Conservation (phyloP, 2,888 invertebrate genomes). For the Tetropium fuscum region DNA sequence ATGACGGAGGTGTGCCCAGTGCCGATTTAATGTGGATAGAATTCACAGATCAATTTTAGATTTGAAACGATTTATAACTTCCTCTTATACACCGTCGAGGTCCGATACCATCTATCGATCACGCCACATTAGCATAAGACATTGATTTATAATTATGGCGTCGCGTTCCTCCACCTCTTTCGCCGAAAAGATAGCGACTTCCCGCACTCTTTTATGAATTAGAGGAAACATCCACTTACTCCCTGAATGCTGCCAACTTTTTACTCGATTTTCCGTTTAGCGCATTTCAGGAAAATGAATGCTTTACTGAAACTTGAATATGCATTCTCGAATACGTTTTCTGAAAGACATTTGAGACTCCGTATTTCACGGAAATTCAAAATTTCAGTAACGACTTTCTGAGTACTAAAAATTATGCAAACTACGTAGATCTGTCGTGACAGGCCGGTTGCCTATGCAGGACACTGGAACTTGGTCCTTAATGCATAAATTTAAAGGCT, state of each 20-base stretch:
- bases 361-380: too few relatives aligned
- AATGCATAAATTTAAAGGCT: too few relatives aligned
- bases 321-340: too few relatives aligned
- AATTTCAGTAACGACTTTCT: too few relatives aligned
- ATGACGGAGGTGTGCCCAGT: slow-evolving; percentile 61
- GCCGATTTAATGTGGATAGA: slow-evolving; percentile 64
- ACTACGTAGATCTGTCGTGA: too few relatives aligned
- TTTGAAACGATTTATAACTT: slow-evolving; percentile 67
- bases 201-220: slow-evolving; percentile 49
- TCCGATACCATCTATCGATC: slow-evolving; percentile 65
- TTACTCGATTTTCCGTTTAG: slow-evolving; percentile 11
- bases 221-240: slow-evolving; percentile 48
- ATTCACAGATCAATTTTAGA: slow-evolving; percentile 67
- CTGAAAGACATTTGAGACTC: too few relatives aligned
- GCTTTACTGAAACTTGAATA: neutral
- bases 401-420: too few relatives aligned
- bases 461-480: too few relatives aligned
- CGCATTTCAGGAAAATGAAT: neutral
- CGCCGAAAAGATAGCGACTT: slow-evolving; percentile 31
- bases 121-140: slow-evolving; percentile 66
- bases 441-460: too few relatives aligned
- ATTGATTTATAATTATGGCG: slow-evolving; percentile 66
- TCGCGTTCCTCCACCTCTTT: slow-evolving; percentile 35
- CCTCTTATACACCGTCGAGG: slow-evolving; percentile 60
- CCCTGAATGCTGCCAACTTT: slow-evolving; percentile 9